These are phyloP conservation scores for Drosophila setosimentum DNA, from an alignment of 2,888 invertebrate species.

Conservation along the genomic window DNA sequence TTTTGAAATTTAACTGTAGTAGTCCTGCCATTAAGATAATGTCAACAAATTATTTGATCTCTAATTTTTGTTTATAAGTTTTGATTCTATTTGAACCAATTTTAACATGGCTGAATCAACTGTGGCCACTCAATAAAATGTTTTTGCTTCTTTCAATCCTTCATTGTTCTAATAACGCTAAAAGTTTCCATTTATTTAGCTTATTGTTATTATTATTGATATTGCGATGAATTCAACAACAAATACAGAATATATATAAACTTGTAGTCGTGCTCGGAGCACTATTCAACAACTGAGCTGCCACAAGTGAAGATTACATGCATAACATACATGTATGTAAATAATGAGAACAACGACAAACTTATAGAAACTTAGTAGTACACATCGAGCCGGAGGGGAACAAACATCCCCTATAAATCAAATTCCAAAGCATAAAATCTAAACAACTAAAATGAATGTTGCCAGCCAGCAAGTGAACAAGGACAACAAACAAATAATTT, in stretches of 20 bases:
- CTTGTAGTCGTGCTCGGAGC: constrained; percentile 1
- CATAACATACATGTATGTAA: constrained; percentile 23
- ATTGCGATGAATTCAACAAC: constrained; percentile 32
- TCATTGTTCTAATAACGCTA: constrained; percentile 13
- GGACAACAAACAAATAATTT: constrained; percentile 68
- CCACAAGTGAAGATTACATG: not conserved
- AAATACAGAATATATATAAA: constrained; percentile 3
- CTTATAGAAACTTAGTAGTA: not conserved
- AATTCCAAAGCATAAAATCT: constrained; percentile 72
- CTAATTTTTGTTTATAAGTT: not conserved
- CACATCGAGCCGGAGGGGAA: constrained; percentile 5
- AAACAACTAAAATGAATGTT: constrained; percentile 77
- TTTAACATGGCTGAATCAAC: not conserved
- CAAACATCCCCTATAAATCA: constrained; percentile 64
- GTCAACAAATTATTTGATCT: not conserved
- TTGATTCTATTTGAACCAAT: not conserved
- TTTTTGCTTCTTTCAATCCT: not conserved
- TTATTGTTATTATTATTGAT: constrained; percentile 49
- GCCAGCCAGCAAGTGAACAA: constrained; percentile 47
- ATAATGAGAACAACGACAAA: constrained; percentile 31
- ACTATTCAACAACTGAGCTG: constrained; percentile 27
- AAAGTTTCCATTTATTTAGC: constrained; percentile 53
- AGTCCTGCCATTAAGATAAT: not conserved
- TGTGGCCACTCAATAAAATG: not conserved
- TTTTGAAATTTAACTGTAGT: not conserved